Evolutionary conservation across 2,888 invertebrate genomes (phyloP), one percentile per base, ranked within the genome.

Genomic region (Rhagium mordax): DNA sequence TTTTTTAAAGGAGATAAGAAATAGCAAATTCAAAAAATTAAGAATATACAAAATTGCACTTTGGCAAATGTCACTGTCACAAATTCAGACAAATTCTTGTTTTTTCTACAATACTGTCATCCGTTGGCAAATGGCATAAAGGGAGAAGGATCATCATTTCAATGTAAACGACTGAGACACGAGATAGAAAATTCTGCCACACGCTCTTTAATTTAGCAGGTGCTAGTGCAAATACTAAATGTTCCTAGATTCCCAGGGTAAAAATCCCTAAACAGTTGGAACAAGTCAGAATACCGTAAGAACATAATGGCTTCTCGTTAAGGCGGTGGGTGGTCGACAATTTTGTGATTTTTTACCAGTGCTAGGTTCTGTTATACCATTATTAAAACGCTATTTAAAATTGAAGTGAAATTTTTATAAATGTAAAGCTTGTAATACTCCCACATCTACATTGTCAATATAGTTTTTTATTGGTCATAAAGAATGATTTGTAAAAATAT

Each of bases 251-350:
- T 24, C 69, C 59, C 49, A 67, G 72, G 74, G 74, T 74, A 62
- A 72, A 71, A 72, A 70, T 70, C 74, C 74, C 76, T 70, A 74
- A 74, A 74, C 71, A 72, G 62, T 60, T 70, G 74, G 65, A 69
- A 66, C 65, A 71, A 71, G 61, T 64, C 60, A 74, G 70, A 68
- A 51, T 69, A 78, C 72, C 71, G 74, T 62, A 74, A 70, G 64
- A 71, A 77, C 69, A 71, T 86, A 86, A 87, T 87, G 87, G 87
- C 87, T 87, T 85, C 85, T 84, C 82, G 81, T 82, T 86, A 83
- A 86, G 86, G 85, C 85, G 85, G 86, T 87, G 87, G 86, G 86
- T 86, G 86, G 86, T 86, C 85, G 83, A 81, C 79, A 82, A 84
- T 84, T 84, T 84, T 84, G 82, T 84, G 53, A 62, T 29, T 65